Evolutionary conservation across 2,888 invertebrate species (phyloP), one percentile per base, ranked within the genome.

Genomic region (Euproctis similis): DNA sequence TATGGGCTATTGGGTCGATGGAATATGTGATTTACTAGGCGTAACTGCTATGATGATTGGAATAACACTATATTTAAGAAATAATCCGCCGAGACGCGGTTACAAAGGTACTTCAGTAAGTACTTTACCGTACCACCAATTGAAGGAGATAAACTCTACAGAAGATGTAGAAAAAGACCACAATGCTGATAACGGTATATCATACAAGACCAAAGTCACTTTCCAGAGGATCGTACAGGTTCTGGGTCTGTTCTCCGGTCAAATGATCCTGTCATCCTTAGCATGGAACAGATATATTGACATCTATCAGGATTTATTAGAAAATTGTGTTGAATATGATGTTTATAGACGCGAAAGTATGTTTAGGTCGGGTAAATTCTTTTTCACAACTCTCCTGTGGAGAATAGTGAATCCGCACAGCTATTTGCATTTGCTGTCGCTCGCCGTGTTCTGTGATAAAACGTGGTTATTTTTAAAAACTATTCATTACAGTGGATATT

Each of bases 241-340:
- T 31, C 66, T 92, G 11, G 72, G 88, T 8, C 80, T 90, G 44
- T 89, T 92, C 48, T 86, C 89, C 3, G 89, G 90, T 0, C 93
- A 92, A 61, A 84, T 94, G 60, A 59, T 92, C 26, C 65, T 93
- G 0, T 91, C 92, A 31, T 93, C 93, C 0, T 76, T 91, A 29
- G 90, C 91, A 5, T 95, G 95, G 95, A 94, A 95, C 75, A 87
- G 93, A 13, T 94, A 93, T 53, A 93, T 95, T 47, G 90, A 90
- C 25, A 70, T 91, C 3, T 95, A 93, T 58, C 93, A 94, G 50
- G 89, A 92, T 47, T 72, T 93, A 53, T 62, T 95, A 16, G 94
- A 94, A 56, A 87, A 88, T 13, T 87, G 87, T 31, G 38, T 61
- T 0, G 80, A 80, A n/a, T 78, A 85, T 8, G 77, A 82, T 13